Percentiles rank a stretch among this genome's conserved stretches.
phyloP scores from a whole-genome alignment of 2,888 invertebrate species.

The Melieria picta region DNA sequence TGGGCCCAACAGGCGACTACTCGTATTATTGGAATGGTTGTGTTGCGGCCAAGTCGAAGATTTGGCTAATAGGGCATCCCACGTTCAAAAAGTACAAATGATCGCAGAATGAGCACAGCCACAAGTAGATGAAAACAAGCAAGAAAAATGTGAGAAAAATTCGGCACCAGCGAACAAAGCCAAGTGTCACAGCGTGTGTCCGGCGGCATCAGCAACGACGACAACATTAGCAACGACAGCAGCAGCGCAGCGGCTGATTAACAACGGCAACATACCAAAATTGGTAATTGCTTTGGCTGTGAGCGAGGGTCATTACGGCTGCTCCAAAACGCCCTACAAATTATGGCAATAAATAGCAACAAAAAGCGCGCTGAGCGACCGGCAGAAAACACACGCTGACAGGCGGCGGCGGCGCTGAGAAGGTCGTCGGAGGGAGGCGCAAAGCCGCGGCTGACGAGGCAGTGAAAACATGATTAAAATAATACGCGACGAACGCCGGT shows the following conservation, averaged over 20 bases:
- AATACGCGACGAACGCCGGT: neutral
- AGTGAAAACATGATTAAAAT: neutral
- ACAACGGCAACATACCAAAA: neutral
- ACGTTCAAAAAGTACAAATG: neutral
- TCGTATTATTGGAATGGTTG: neutral
- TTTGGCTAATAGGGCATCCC: neutral
- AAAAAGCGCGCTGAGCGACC: neutral
- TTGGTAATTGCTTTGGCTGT: slow-evolving; percentile 1
- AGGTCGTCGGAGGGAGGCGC: neutral
- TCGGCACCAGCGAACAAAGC: neutral
- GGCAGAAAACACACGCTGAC: neutral
- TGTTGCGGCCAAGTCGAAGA: neutral
- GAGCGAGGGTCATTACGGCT: neutral
- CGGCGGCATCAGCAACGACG: no score
- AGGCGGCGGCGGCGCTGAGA: neutral
- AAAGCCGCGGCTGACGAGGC: no score
- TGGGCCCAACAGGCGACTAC: neutral
- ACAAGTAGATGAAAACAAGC: no score
- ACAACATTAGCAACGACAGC: no score
- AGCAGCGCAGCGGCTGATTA: neutral
- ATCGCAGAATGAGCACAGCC: neutral
- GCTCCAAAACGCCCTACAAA: no score
- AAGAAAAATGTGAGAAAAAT: slow-evolving; percentile 8
- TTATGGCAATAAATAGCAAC: no score
- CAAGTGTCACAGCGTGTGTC: slow-evolving; percentile 7